Evolutionary conservation across 1,140 invertebrate genomes (phyloP), one percentile per base, ranked within the genome.

Genomic region (Drosophila kurseongensis): DNA sequence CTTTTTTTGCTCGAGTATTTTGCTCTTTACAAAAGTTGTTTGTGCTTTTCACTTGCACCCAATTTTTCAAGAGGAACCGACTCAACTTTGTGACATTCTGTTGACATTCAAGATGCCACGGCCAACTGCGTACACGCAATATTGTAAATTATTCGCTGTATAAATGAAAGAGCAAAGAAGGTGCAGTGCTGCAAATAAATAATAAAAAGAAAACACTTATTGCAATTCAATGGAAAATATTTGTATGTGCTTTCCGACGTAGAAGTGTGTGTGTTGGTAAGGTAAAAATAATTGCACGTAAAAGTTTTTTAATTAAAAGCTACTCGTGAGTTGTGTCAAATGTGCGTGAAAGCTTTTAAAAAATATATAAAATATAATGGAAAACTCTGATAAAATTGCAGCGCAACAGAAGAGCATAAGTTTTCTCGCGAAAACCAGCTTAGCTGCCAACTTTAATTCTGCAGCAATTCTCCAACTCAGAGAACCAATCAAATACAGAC

Each of bases 261-360:
- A 63, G 2, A n/a, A 23, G 29, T 41, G 52, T 57, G 55, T 36
- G 57, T 32, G 50, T 14, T 23, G 50, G 54, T 36, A 51, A 45
- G 50, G 71, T 54, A 69, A 56, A 85, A 80, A 89, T 88, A 88
- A 88, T 88, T 88, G 84, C 83, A 80, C 67, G 60, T 77, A 71
- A 72, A 89, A 88, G 83, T 88, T 88, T 88, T 88, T 88, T 88
- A 88, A 88, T 88, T 88, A 88, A 88, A 86, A 89, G 79, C 71
- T 83, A 86, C 79, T 71, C 71, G 79, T 88, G 66, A 86, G 71
- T 88, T 79, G 71, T 78, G 66, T 79, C 69, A 82, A 88, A 88
- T 72, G 66, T 66, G 84, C 79, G 62, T 79, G 72, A 89, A 79
- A 77, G 73, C 59, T 69, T 23, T 60, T 52, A 69, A 54, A 62